Evolutionary conservation across 2,113 vertebrate species (phyloP).

Genomic region (Motacilla tschutschensis): DNA sequence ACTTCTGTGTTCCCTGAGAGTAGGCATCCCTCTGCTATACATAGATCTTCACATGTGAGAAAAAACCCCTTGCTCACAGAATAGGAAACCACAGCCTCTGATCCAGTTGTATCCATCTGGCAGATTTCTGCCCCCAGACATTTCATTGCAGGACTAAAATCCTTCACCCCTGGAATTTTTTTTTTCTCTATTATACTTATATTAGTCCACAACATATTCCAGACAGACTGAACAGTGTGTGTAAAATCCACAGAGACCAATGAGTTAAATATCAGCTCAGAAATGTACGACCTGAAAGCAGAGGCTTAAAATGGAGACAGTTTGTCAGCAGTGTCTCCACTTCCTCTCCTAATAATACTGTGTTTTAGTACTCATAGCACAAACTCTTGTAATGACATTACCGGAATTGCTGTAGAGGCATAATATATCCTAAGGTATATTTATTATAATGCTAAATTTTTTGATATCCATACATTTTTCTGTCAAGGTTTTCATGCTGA

Average conservation of each 20-base stretch:
- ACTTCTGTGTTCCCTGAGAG: not conserved
- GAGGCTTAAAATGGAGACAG: not conserved
- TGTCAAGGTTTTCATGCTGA: slow-evolving; percentile 4
- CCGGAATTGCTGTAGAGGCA: not conserved
- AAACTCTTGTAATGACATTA: slow-evolving; percentile 1
- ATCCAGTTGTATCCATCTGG: not conserved
- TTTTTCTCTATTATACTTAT: not conserved
- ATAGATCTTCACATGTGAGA: fast-evolving
- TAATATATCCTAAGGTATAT: not conserved
- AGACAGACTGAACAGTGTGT: not conserved
- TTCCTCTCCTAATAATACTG: slow-evolving; percentile 1
- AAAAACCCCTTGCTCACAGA: not conserved
- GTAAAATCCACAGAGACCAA: not conserved
- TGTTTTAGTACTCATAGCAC: not conserved
- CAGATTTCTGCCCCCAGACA: not conserved
- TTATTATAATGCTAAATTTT: slow-evolving; percentile 1
- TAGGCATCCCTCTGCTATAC: not conserved
- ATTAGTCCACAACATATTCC: not conserved
- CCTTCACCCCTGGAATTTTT: not conserved
- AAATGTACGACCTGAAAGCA: not conserved
- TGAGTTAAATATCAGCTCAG: not conserved
- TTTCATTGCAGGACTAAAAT: not conserved
- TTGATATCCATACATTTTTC: slow-evolving; percentile 2
- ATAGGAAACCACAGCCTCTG: not conserved
- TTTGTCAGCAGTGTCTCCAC: not conserved